These are phyloP conservation scores for Ctenomys sociabilis DNA, from an alignment of 2,113 vertebrate species.

Conservation along the genomic window DNA sequence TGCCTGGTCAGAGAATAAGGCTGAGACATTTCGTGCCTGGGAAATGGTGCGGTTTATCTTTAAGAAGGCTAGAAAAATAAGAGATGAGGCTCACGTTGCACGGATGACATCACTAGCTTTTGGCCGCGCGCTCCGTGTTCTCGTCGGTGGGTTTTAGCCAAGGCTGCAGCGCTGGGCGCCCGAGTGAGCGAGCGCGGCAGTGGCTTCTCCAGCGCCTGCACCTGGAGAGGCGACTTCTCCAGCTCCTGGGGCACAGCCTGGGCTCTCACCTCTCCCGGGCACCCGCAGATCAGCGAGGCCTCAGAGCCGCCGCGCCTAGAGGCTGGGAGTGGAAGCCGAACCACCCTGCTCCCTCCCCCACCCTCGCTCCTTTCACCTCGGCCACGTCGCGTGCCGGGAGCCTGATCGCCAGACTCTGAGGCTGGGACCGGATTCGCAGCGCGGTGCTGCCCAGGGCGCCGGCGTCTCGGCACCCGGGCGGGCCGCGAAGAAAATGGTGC, in stretches of 20 bases:
- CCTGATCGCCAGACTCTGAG: conserved; percentile 71
- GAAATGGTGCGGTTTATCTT: conserved; percentile 90
- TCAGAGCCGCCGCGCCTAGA: conserved; percentile 78
- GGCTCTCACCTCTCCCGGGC: conserved; percentile 73
- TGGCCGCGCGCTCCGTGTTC: conserved; percentile 87
- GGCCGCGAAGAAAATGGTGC: conserved; percentile 84
- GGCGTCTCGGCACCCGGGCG: conserved; percentile 58
- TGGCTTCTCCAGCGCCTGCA: conserved; percentile 79
- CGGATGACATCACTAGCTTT: conserved; percentile 94
- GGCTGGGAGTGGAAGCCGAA: conserved; percentile 75
- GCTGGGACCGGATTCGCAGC: conserved; percentile 53
- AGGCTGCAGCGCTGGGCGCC: conserved; percentile 88
- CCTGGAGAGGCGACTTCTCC: conserved; percentile 78
- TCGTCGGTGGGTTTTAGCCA: conserved; percentile 88
- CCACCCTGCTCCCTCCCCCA: conserved; percentile 61
- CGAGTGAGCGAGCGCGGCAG: conserved; percentile 83
- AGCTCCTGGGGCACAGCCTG: conserved; percentile 77
- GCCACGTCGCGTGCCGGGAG: not conserved
- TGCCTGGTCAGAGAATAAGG: conserved; percentile 77
- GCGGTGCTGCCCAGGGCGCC: conserved; percentile 73
- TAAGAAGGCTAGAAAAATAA: conserved; percentile 93
- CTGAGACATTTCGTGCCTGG: conserved; percentile 77
- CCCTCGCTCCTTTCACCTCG: conserved; percentile 49
- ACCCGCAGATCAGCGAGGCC: conserved; percentile 67
- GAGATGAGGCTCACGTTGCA: conserved; percentile 94